A percentile compares a stretch with the other conserved stretches of the same genome.
phyloP scores from a whole-genome alignment of 2,113 vertebrate species.

The Anguilla japonica region DNA sequence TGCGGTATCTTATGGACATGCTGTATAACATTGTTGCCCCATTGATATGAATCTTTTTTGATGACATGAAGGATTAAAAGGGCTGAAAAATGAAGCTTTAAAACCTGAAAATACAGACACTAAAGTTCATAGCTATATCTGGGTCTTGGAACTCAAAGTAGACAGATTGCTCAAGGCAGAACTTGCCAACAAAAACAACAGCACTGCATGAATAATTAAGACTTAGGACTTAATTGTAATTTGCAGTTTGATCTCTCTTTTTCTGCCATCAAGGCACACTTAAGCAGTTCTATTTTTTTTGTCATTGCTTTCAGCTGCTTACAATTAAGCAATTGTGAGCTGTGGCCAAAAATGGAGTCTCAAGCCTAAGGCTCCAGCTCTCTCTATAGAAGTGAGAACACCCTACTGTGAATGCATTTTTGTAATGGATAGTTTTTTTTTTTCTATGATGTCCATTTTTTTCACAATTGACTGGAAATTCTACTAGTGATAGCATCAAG shows the following conservation, averaged over 20 bases:
- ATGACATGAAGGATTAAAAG: no score
- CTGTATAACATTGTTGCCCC: no score
- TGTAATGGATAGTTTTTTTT: background rate
- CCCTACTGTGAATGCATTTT: background rate
- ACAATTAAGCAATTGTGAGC: constrained; percentile 2
- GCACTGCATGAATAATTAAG: constrained; percentile 27
- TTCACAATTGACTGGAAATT: no score
- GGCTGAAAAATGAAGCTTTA: no score
- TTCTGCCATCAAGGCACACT: constrained; percentile 14
- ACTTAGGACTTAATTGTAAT: constrained; percentile 28
- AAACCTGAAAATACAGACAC: constrained; percentile 13
- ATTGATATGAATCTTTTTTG: no score
- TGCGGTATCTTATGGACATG: no score
- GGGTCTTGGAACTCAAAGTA: constrained; percentile 36
- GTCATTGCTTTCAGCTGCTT: background rate
- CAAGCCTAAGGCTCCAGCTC: background rate
- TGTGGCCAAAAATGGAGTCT: background rate
- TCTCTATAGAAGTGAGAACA: background rate
- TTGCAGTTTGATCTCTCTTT: constrained; percentile 21
- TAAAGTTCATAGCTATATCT: constrained; percentile 27
- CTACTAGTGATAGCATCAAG: no score
- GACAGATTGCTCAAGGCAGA: constrained; percentile 39
- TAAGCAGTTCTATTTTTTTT: background rate
- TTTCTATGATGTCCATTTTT: no score
- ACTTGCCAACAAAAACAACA: constrained; percentile 30